These are phyloP conservation scores for Micropterix aruncella DNA, from an alignment of 2,888 invertebrate species.

Conservation along the genomic window DNA sequence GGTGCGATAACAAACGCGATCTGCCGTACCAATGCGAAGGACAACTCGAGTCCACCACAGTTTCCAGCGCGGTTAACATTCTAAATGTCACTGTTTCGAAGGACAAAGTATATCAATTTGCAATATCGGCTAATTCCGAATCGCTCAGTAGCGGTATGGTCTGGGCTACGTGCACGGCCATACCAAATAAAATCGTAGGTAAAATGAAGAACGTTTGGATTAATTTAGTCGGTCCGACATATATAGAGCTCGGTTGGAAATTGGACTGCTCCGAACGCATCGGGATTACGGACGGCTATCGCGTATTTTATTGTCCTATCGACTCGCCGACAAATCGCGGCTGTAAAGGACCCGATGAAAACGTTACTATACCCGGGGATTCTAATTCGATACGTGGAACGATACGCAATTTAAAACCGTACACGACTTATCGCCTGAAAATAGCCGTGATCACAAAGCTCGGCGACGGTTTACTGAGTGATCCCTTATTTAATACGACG, in stretches of 20 bases:
- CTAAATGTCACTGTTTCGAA: constrained; percentile 45
- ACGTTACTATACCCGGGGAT: constrained; percentile 26
- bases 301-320: constrained; percentile 60
- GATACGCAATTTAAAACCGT: constrained; percentile 54
- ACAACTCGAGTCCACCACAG: constrained; percentile 29
- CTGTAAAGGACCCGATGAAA: constrained; percentile 36
- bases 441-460: constrained; percentile 48
- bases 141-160: constrained; percentile 67
- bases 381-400: constrained; percentile 36
- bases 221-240: constrained; percentile 29
- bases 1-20: constrained; percentile 49
- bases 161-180: constrained; percentile 55
- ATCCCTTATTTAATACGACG: constrained; percentile 50
- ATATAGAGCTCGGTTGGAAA: constrained; percentile 58
- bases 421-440: constrained; percentile 57
- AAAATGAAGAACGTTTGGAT: constrained; percentile 44
- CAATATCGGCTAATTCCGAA: constrained; percentile 63
- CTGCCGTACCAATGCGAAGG: constrained; percentile 44
- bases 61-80: constrained; percentile 26
- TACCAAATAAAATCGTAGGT: constrained; percentile 26
- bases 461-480: constrained; percentile 38
- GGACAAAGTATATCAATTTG: constrained; percentile 56
- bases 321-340: constrained; percentile 33
- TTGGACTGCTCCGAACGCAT: constrained; percentile 62
- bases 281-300: constrained; percentile 58